Conservation (phyloP, 2,888 invertebrate genomes). For the Drosophila ezoana region DNA sequence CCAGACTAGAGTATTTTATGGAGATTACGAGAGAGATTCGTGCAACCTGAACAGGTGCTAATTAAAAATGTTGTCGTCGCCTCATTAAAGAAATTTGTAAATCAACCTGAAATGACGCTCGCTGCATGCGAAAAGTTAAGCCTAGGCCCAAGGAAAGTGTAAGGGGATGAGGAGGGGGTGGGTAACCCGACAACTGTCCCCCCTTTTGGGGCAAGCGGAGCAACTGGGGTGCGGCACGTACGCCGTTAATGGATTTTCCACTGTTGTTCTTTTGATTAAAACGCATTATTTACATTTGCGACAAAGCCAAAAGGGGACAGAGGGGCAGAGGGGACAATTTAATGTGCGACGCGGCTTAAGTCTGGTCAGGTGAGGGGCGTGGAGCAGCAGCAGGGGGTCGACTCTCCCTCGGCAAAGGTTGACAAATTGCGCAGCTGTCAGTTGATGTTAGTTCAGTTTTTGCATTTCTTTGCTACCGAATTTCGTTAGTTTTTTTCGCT, state of each 20-base stretch:
- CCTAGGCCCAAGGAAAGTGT: constrained; percentile 5
- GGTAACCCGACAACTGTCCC: background rate
- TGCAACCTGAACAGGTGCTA: constrained; percentile 77
- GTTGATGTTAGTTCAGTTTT: constrained; percentile 44
- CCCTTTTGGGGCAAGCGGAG: constrained; percentile 21
- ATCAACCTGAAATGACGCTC: constrained; percentile 63
- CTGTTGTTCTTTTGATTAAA: constrained; percentile 67
- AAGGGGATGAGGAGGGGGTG: background rate
- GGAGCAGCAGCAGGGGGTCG: background rate
- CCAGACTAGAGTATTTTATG: constrained; percentile 47
- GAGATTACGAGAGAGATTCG: constrained; percentile 50
- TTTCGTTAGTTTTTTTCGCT: constrained; percentile 14
- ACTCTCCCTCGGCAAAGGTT: constrained; percentile 37
- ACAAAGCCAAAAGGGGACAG: constrained; percentile 13
- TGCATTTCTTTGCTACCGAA: constrained; percentile 22
- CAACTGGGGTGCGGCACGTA: constrained; percentile 86
- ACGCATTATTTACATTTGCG: constrained; percentile 66
- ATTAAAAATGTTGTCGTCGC: constrained; percentile 84
- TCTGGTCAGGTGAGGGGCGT: background rate
- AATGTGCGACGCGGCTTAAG: constrained; percentile 14
- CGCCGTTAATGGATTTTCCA: constrained; percentile 65
- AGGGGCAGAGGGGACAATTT: constrained; percentile 3
- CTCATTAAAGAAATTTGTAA: constrained; percentile 82
- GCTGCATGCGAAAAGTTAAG: constrained; percentile 44
- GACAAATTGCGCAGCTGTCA: constrained; percentile 65